A percentile compares a stretch with the other conserved stretches of the same genome.
Evolutionary conservation across 2,888 invertebrate species (phyloP).

Genomic region (Sepiola atlantica): DNA sequence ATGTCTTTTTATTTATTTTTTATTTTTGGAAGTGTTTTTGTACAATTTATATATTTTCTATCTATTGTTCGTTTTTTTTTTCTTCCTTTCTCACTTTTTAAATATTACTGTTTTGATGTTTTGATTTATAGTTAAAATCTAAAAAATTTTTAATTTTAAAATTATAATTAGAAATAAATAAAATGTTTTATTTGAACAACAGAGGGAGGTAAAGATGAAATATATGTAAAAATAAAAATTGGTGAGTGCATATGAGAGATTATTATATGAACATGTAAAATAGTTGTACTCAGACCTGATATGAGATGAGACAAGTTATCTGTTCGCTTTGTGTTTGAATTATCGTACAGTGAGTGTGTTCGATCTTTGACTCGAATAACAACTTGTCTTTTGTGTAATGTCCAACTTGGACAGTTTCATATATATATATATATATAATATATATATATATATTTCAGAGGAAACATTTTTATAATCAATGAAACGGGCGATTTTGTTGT

Average conservation of each 20-base stretch:
- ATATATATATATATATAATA: too few species aligned
- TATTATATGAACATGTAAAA: neutral
- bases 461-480: too few species aligned
- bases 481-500: too few species aligned
- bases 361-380: neutral
- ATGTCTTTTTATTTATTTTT: neutral
- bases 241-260: neutral
- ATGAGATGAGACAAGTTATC: neutral
- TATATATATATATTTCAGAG: too few species aligned
- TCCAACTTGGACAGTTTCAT: too few species aligned
- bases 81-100: neutral
- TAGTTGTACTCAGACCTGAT: neutral
- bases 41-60: neutral
- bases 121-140: conserved; percentile 32
- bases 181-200: neutral
- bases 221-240: neutral
- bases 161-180: neutral
- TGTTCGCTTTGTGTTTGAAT: neutral
- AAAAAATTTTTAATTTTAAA: neutral
- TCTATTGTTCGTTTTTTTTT: neutral
- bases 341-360: neutral
- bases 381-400: neutral
- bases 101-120: neutral
- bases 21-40: neutral
- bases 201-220: neutral